These are phyloP conservation scores for Oryzias woworae DNA, from an alignment of 2,113 vertebrate species.

Conservation along the genomic window DNA sequence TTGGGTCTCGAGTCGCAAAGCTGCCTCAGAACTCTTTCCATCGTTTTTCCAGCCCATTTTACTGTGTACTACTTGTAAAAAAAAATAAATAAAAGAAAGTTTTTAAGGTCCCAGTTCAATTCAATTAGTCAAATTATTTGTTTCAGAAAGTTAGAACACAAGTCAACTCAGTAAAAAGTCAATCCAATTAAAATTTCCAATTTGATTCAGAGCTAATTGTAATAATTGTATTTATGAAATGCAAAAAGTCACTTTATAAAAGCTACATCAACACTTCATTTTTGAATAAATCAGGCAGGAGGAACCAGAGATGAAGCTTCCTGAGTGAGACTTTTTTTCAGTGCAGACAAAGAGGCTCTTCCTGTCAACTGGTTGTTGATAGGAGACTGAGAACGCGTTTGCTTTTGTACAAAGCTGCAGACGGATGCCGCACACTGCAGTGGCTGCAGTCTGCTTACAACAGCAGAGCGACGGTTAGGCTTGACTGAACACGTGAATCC, in stretches of 20 bases:
- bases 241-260: no score
- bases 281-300: no score
- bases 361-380: conserved; percentile 59
- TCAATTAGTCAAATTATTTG: not conserved
- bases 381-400: conserved; percentile 32
- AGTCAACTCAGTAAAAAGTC: no score
- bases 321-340: conserved; percentile 41
- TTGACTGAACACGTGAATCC: conserved; percentile 36
- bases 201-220: no score
- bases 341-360: conserved; percentile 15
- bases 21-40: conserved; percentile 44
- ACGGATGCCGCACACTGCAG: conserved; percentile 27
- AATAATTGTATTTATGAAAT: no score
- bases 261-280: no score
- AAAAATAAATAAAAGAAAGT: no score
- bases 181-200: no score
- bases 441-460: conserved; percentile 36
- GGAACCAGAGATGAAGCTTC: conserved; percentile 16
- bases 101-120: not conserved
- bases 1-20: conserved; percentile 65
- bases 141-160: not conserved
- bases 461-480: conserved; percentile 55
- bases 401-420: conserved; percentile 30
- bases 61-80: no score
- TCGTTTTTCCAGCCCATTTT: conserved; percentile 25